phyloP scores from a whole-genome alignment of 2,888 invertebrate species.

The Allacma fusca region DNA sequence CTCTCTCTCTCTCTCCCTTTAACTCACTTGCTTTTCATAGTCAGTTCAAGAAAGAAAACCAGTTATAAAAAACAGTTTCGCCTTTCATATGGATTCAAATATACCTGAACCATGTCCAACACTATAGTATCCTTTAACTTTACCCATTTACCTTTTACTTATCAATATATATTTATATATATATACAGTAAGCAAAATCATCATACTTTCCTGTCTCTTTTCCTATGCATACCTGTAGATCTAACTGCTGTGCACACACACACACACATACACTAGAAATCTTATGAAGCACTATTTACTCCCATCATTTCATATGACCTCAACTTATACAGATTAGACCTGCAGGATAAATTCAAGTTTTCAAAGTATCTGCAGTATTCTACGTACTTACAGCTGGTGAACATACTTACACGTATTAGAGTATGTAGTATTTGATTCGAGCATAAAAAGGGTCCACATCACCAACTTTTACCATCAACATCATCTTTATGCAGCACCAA shows the following conservation, averaged over 20 bases:
- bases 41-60: constrained; percentile 34
- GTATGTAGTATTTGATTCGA: constrained; percentile 5
- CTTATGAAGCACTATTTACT: not conserved
- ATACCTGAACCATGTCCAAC: constrained; percentile 28
- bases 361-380: not conserved
- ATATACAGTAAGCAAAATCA: not conserved
- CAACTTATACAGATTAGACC: not conserved
- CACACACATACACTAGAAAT: not conserved
- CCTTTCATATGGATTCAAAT: constrained; percentile 26
- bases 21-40: constrained; percentile 17
- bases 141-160: not conserved
- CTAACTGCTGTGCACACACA: not conserved
- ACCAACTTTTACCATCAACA: constrained; percentile 37
- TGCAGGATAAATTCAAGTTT: constrained; percentile 13
- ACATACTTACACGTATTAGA: not conserved
- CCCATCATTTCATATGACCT: constrained; percentile 1
- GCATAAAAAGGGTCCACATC: constrained; percentile 38
- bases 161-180: not conserved
- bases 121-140: not conserved
- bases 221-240: too few species aligned
- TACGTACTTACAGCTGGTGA: not conserved
- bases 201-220: not conserved
- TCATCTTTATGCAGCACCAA: constrained; percentile 37
- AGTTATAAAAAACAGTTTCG: constrained; percentile 45
- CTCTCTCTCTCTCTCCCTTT: constrained; percentile 21